Evolutionary conservation across 92 coral and sea anemone genomes (phyloP).

Genomic region (Phenganax marumi): DNA sequence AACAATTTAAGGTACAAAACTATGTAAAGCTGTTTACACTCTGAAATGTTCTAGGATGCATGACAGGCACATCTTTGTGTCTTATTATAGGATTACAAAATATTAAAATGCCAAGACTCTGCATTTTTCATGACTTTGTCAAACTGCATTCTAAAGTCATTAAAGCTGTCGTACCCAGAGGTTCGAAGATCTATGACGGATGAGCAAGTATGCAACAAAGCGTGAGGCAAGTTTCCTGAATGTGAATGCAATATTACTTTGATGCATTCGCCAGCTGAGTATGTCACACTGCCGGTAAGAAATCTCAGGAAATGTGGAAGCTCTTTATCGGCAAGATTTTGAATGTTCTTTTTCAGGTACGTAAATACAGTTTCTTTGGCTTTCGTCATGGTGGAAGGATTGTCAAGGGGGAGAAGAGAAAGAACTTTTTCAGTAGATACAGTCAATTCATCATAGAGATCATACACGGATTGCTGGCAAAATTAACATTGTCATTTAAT

Average conservation of each 20-base stretch:
- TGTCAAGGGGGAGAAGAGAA: slow-evolving; percentile 39
- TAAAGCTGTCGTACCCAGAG: slow-evolving; percentile 35
- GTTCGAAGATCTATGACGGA: slow-evolving; percentile 40
- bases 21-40: too few species aligned
- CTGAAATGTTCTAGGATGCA: too few species aligned
- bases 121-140: slow-evolving; percentile 43
- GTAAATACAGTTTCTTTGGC: slow-evolving; percentile 42
- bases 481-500: neutral
- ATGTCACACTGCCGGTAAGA: slow-evolving; percentile 40
- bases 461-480: neutral
- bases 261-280: slow-evolving; percentile 27
- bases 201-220: slow-evolving; percentile 35
- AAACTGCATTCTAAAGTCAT: slow-evolving; percentile 39
- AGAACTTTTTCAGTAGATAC: slow-evolving; percentile 46
- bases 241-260: slow-evolving; percentile 49
- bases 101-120: slow-evolving; percentile 45
- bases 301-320: slow-evolving; percentile 34
- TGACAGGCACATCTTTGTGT: too few species aligned
- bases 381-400: slow-evolving; percentile 33
- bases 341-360: slow-evolving; percentile 41
- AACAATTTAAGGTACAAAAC: too few species aligned
- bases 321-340: slow-evolving; percentile 37
- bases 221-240: slow-evolving; percentile 40
- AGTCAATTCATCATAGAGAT: neutral
- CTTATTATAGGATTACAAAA: neutral